Base-by-base conservation (phyloP, 2,888 invertebrate genomes). In the Phanerotoma sp. region DNA sequence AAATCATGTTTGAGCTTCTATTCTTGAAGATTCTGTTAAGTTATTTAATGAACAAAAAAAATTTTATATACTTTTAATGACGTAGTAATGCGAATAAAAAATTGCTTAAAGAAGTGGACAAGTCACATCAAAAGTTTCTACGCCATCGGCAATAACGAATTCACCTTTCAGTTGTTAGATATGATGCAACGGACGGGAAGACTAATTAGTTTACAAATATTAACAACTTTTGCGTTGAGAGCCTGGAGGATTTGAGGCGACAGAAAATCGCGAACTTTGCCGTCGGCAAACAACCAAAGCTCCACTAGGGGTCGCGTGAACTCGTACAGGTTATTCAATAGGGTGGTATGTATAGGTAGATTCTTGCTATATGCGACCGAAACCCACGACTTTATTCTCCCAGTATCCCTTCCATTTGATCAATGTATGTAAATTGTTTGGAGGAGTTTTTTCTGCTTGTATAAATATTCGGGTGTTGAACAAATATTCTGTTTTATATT, bases 181-280 rank as follows among this genome's bases (percentile, higher is more conserved):
- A 42, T 47, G 48, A 56, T 32, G 21, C 37, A 49, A 51, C 56
- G 46, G 53, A 54, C 42, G 37, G 33, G 49, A 61, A 58, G 53
- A 49, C 61, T 58, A 56, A 61, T 61, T 38, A 38, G 38, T 38
- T 38, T 58, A 56, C 58, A 53, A 58, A 57, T 61, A 58, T 55
- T 58, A 58, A 58, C 54, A 58, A 58, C 54, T 58, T 58, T 45
- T 25, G 46, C 45, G 18, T 51, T 32, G 37, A n/a, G 13, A 13
- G 25, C 22, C 15, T 42, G 22, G 38, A 48, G 38, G 28, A 48
- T 47, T 10, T 38, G 30, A 38, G 28, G 32, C 20, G 57, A 44
- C 46, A 15, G 11, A 28, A 37, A 41, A 35, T 21, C 22, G 48
- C 48, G 35, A 13, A 25, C 25, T 20, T 33, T 30, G 46, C 35